Conservation (phyloP, 2,113 vertebrate genomes). For the Ancistrus triradiatus region DNA sequence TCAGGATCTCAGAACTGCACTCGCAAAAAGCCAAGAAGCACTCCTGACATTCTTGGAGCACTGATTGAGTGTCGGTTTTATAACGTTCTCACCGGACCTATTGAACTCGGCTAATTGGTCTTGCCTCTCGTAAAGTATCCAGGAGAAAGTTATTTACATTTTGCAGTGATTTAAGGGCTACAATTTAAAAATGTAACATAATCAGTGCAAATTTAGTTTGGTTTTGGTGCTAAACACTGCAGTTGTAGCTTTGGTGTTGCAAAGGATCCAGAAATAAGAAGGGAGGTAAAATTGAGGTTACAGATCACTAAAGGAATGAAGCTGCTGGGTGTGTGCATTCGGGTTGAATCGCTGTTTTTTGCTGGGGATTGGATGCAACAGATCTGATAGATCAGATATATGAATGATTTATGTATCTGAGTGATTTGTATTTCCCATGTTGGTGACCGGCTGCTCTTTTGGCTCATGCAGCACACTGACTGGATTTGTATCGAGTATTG, state of each 20-base stretch:
- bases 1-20: constrained; percentile 23
- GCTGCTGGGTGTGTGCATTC: constrained; percentile 1
- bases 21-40: constrained; percentile 17
- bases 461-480: too few relatives aligned
- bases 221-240: constrained; percentile 19
- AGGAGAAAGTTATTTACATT: constrained; percentile 18
- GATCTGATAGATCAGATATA: constrained; percentile 20
- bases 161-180: constrained; percentile 12
- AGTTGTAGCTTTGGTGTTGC: constrained; percentile 34
- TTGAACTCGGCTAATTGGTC: constrained; percentile 30
- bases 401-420: constrained; percentile 14
- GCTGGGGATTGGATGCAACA: constrained; percentile 17
- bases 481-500: constrained; percentile 16
- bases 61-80: constrained; percentile 29
- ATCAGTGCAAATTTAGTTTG: constrained; percentile 27
- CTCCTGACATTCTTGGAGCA: constrained; percentile 25
- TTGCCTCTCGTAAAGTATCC: constrained; percentile 26
- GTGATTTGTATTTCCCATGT: constrained; percentile 18
- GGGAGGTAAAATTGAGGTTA: constrained; percentile 30
- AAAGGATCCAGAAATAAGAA: constrained; percentile 34
- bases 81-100: constrained; percentile 4
- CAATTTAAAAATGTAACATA: constrained; percentile 17
- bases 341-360: constrained; percentile 10
- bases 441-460: constrained; percentile 1
- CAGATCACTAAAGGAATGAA: constrained; percentile 6